Evolutionary conservation across 1,140 invertebrate species (phyloP).

Genomic region (Cheumatopsyche charites): DNA sequence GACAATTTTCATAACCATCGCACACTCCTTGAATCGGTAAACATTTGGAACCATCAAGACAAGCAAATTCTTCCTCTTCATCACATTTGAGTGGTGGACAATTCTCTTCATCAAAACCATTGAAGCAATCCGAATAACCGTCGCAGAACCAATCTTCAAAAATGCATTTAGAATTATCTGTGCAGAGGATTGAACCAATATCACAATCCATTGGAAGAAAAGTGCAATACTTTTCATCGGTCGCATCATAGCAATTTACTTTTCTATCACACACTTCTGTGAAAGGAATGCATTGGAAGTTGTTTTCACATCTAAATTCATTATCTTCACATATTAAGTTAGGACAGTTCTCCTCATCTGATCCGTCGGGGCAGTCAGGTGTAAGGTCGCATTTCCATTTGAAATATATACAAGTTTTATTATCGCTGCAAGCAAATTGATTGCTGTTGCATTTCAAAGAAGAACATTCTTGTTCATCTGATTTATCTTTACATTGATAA

Average conservation of each 20-base stretch:
- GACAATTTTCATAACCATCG: too few relatives aligned
- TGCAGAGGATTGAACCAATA: too few relatives aligned
- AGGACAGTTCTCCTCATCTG: neutral
- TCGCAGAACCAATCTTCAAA: neutral
- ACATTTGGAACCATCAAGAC: too few relatives aligned
- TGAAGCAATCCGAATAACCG: neutral
- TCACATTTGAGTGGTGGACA: neutral
- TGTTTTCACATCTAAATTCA: too few relatives aligned
- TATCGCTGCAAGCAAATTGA: neutral
- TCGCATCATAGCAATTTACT: too few relatives aligned
- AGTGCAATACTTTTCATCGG: too few relatives aligned
- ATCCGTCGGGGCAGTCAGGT: neutral
- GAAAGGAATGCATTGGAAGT: too few relatives aligned
- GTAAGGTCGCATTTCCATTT: neutral
- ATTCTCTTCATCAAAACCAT: neutral
- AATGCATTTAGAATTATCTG: neutral
- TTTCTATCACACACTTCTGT: too few relatives aligned
- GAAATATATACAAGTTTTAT: neutral
- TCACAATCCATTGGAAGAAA: too few relatives aligned
- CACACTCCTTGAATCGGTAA: too few relatives aligned
- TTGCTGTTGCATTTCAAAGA: neutral
- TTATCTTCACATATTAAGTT: neutral
- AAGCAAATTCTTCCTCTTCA: too few relatives aligned
- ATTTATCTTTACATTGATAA: neutral
- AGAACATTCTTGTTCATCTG: neutral